These are phyloP conservation scores for Dissostichus mawsoni DNA, from an alignment of 2,113 vertebrate genomes.

Conservation along the genomic window DNA sequence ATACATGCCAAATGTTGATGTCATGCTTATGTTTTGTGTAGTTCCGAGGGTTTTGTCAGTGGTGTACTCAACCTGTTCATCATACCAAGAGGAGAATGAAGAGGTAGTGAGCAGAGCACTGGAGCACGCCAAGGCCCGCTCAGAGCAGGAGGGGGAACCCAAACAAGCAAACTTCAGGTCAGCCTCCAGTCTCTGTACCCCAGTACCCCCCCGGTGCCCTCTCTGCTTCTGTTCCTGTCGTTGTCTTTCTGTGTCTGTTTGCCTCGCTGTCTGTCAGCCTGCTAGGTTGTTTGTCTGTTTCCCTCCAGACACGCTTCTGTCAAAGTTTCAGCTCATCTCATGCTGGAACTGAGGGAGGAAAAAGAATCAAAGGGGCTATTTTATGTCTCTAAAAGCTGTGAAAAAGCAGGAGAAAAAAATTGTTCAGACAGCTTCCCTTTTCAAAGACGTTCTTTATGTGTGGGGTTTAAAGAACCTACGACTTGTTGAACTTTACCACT, in stretches of 20 bases:
- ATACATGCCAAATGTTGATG: not conserved
- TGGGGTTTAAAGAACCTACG: slow-evolving; percentile 17
- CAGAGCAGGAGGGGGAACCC: slow-evolving; percentile 54
- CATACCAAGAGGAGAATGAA: slow-evolving; percentile 91
- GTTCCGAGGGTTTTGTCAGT: slow-evolving; percentile 87
- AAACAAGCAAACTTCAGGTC: slow-evolving; percentile 87
- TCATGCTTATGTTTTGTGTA: slow-evolving; percentile 32
- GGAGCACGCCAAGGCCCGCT: slow-evolving; percentile 67
- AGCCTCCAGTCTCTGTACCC: slow-evolving; percentile 24
- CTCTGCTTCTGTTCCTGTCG: slow-evolving; percentile 22
- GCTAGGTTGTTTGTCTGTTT: slow-evolving; percentile 46
- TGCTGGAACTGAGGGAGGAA: slow-evolving; percentile 41
- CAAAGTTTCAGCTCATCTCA: slow-evolving; percentile 46
- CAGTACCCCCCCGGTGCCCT: not conserved
- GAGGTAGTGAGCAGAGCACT: slow-evolving; percentile 85
- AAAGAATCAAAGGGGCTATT: slow-evolving; percentile 47
- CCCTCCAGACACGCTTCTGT: slow-evolving; percentile 44
- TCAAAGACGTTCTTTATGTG: not conserved
- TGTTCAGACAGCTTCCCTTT: slow-evolving; percentile 15
- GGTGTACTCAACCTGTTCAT: slow-evolving; percentile 91
- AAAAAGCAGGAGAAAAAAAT: slow-evolving; percentile 22
- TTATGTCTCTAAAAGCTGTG: slow-evolving; percentile 45
- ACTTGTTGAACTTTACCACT: slow-evolving; percentile 30
- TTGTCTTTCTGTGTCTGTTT: slow-evolving; percentile 36
- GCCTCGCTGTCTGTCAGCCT: slow-evolving; percentile 42